Evolutionary conservation across 1,140 invertebrate genomes (phyloP).

Genomic region (Trinorchestia longiramus): DNA sequence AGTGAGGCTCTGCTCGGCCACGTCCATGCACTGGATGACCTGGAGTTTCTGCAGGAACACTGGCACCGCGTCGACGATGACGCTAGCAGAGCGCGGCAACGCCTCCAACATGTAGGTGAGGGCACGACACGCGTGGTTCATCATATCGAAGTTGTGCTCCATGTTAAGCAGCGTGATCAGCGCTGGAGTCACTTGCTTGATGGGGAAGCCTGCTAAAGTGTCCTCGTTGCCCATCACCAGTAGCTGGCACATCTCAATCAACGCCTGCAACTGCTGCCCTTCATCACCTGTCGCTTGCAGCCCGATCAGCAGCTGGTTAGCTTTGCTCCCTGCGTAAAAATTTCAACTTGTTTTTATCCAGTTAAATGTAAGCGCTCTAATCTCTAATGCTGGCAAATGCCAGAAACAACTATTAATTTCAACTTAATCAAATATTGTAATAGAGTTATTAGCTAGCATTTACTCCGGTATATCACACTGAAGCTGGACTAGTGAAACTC

Average conservation of each 20-base stretch:
- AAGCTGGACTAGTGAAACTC: too few relatives aligned
- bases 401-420: neutral
- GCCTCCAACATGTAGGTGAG: conserved; percentile 99
- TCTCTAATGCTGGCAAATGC: too few relatives aligned
- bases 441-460: neutral
- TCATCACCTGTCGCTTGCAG: conserved; percentile 95
- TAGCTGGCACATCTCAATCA: conserved; percentile 98
- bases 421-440: neutral
- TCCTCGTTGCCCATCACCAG: conserved; percentile 99
- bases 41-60: conserved; percentile 95
- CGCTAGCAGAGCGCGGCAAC: conserved; percentile 92
- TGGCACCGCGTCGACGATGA: conserved; percentile 96
- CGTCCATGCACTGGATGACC: conserved; percentile 99
- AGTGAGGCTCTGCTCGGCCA: conserved; percentile 96
- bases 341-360: neutral
- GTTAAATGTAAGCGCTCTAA: too few relatives aligned
- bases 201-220: conserved; percentile 96
- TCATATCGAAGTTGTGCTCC: conserved; percentile 99
- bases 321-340: conserved; percentile 80
- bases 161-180: conserved; percentile 88
- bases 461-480: too few relatives aligned
- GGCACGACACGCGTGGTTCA: conserved; percentile 98
- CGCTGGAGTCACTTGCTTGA: conserved; percentile 96
- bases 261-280: conserved; percentile 95
- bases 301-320: conserved; percentile 92